Base-by-base conservation (phyloP, 2,113 vertebrate genomes). In the Microtus montanus region DNA sequence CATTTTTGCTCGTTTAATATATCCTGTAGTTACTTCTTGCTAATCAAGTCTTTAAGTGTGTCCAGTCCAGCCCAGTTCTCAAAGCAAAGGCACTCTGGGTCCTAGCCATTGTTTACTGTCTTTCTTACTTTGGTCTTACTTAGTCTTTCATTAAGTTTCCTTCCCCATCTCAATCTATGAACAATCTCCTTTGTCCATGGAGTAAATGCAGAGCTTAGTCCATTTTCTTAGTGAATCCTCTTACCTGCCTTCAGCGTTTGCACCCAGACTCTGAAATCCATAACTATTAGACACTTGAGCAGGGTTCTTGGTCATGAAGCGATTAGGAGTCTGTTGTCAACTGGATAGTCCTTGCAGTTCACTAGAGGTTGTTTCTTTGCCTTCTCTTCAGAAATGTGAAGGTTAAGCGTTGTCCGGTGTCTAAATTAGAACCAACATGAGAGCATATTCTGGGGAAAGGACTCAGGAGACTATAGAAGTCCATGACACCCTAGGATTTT, bases 1-100 rank as follows among this genome's bases (percentile, higher is more conserved):
- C 47, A 7, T 41, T 80, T 91, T 92, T 49, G n/a, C 68, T 80
- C 54, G 68, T 75, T 94, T 86, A 82, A 92, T 58, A 92, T 84
- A 85, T 44, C 5, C 22, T 86, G 1, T 86, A 92, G 17, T 93
- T 26, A 64, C 28, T 94, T 9, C 61, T 35, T 92, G 68, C 33
- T 92, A 28, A 74, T 44, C 26, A 86, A 93, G 30, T 35, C 47
- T 96, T 74, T 68, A 33, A 33, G 11, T 64, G 30, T 92, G 75
- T 96, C 49, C 11, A 79, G 54, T 54, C 13, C 49, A 92, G 83
- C 35, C 1, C 22, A 91, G 12, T 70, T 95, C 41, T 93, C 35
- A 96, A 84, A 90, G 47, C n/a, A 33, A 90, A 41, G 24, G 9
- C 38, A 92, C 88, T 92, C n/a, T 83, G 17, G 52, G 22, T 83